Conservation (phyloP, 2,797 vertebrate species). For the Propithecus deckenii region DNA sequence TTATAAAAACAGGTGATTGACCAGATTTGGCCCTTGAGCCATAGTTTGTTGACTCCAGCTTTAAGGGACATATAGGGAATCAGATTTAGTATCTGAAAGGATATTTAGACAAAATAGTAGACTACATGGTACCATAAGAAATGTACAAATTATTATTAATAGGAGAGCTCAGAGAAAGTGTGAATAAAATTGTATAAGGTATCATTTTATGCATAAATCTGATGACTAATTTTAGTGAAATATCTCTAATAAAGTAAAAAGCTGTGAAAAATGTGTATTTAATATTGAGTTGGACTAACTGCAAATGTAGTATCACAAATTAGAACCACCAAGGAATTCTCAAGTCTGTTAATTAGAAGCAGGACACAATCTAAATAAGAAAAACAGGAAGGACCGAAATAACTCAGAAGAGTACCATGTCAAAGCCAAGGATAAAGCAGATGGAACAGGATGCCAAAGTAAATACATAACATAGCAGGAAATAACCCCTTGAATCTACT, state of each 20-base stretch:
- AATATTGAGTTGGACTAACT: background rate
- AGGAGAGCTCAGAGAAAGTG: background rate
- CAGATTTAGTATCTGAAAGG: background rate
- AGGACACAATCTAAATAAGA: conserved; percentile 41
- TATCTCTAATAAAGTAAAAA: background rate
- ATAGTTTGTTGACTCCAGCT: background rate
- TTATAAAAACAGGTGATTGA: background rate
- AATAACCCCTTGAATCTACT: background rate
- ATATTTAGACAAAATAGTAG: background rate
- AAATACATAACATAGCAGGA: background rate
- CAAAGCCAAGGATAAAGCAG: background rate
- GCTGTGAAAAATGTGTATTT: background rate
- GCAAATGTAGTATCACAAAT: conserved; percentile 7
- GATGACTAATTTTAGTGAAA: background rate
- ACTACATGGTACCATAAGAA: background rate
- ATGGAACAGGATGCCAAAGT: conserved; percentile 13
- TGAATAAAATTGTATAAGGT: background rate
- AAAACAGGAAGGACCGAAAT: conserved; percentile 52
- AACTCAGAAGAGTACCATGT: conserved; percentile 17
- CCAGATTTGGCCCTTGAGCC: background rate
- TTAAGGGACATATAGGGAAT: background rate
- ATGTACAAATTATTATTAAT: background rate
- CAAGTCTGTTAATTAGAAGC: conserved; percentile 60
- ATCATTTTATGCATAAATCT: background rate
- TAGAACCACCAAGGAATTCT: conserved; percentile 19